A percentile compares a stretch with the other conserved stretches of the same genome.
Conservation (phyloP, 2,797 vertebrate species). For the Siniperca obscura region DNA sequence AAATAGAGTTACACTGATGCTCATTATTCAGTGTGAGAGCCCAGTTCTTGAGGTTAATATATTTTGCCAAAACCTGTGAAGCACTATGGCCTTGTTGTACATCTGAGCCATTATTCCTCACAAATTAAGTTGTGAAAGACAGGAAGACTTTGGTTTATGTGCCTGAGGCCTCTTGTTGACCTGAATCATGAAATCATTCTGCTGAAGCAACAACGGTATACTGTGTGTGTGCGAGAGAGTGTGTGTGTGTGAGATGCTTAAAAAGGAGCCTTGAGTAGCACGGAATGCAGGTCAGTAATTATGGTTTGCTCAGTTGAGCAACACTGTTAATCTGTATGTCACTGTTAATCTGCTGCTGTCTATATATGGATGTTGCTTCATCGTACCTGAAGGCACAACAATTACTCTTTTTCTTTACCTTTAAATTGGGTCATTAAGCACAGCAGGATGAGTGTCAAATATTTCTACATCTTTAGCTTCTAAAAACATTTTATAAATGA, state of each 20-base stretch:
- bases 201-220: constrained; percentile 61
- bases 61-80: constrained; percentile 52
- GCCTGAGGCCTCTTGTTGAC: constrained; percentile 82
- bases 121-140: constrained; percentile 75
- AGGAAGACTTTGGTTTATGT: constrained; percentile 70
- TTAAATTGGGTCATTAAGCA: constrained; percentile 66
- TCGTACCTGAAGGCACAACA: constrained; percentile 69
- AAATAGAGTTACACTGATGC: constrained; percentile 30
- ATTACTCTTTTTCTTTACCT: constrained; percentile 66
- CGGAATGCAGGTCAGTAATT: constrained; percentile 78
- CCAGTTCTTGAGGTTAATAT: constrained; percentile 49
- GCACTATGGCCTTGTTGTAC: constrained; percentile 41
- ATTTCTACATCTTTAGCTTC: constrained; percentile 36
- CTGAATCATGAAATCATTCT: constrained; percentile 81
- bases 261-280: constrained; percentile 66
- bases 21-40: constrained; percentile 51
- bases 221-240: constrained; percentile 18
- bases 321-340: constrained; percentile 73
- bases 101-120: constrained; percentile 65
- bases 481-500: neutral
- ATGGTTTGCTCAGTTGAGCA: constrained; percentile 70
- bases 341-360: constrained; percentile 73
- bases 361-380: constrained; percentile 70
- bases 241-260: constrained; percentile 37
- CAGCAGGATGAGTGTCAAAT: constrained; percentile 40